A percentile compares a stretch with the other conserved stretches of the same genome.
These are phyloP conservation scores for Myrmophylax atrothorax DNA, from an alignment of 2,113 vertebrate species.

Conservation along the genomic window DNA sequence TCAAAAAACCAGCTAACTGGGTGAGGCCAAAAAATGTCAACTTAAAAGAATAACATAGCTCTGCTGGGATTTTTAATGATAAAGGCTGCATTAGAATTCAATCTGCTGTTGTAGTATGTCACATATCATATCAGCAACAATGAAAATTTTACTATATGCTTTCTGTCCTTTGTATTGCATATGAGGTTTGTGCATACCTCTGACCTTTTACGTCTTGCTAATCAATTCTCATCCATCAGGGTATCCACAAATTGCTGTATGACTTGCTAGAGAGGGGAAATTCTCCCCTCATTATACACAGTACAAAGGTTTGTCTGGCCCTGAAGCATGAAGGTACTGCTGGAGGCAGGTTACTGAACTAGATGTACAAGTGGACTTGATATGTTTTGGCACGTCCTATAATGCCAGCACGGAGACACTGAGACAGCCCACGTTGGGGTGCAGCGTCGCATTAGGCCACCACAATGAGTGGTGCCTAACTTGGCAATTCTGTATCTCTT, in stretches of 20 bases:
- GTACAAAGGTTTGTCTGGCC: slow-evolving; percentile 29
- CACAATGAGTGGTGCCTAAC: neutral
- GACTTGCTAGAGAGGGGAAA: neutral
- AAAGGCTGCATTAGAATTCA: neutral
- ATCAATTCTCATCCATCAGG: slow-evolving; percentile 46
- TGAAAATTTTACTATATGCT: neutral
- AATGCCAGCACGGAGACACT: rapidly evolving
- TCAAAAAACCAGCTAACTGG: rapidly evolving
- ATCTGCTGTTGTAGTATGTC: neutral
- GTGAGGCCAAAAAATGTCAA: neutral
- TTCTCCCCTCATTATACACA: slow-evolving; percentile 1
- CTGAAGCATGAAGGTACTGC: neutral
- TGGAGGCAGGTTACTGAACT: slow-evolving; percentile 27
- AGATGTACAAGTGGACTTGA: slow-evolving; percentile 2
- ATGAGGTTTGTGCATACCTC: neutral
- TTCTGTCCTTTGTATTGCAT: neutral
- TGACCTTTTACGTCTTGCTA: slow-evolving; percentile 18
- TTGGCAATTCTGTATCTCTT: neutral
- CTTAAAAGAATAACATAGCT: neutral
- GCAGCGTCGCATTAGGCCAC: rapidly evolving
- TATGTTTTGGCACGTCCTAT: neutral
- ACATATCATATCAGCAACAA: neutral
- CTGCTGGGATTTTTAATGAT: neutral
- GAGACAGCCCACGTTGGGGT: neutral
- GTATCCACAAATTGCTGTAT: neutral